phyloP scores from a whole-genome alignment of 2,888 invertebrate species.

The Cordilura impudica region DNA sequence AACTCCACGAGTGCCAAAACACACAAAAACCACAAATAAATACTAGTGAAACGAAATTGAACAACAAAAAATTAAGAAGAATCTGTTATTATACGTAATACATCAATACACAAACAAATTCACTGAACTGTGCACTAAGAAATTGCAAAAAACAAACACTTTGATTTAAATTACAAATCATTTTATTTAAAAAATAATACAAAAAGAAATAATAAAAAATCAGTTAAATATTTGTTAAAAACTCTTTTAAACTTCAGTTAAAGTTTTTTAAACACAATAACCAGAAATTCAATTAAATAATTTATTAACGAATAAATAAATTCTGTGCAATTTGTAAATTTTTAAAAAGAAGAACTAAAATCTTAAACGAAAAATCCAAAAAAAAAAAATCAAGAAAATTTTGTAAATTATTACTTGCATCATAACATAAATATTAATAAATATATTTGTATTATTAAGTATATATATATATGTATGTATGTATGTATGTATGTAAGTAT shows the following conservation, averaged over 20 bases:
- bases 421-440: too few species aligned
- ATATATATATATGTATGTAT: too few species aligned
- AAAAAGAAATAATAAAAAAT: neutral
- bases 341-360: neutral
- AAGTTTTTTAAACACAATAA: neutral
- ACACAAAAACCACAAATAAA: too few species aligned
- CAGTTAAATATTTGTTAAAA: neutral
- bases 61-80: too few species aligned
- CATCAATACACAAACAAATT: too few species aligned
- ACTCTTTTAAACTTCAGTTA: neutral
- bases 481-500: too few species aligned
- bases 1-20: conserved; percentile 62
- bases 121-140: neutral
- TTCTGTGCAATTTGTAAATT: neutral
- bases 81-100: too few species aligned
- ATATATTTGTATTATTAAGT: too few species aligned
- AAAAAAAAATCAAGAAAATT: neutral
- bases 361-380: neutral
- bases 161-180: too few species aligned
- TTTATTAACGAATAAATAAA: neutral
- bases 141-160: neutral
- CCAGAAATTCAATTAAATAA: neutral
- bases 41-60: too few species aligned
- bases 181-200: neutral
- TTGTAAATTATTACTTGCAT: neutral